Evolutionary conservation across 2,797 vertebrate species (phyloP).

Genomic region (Simalia tracyae): DNA sequence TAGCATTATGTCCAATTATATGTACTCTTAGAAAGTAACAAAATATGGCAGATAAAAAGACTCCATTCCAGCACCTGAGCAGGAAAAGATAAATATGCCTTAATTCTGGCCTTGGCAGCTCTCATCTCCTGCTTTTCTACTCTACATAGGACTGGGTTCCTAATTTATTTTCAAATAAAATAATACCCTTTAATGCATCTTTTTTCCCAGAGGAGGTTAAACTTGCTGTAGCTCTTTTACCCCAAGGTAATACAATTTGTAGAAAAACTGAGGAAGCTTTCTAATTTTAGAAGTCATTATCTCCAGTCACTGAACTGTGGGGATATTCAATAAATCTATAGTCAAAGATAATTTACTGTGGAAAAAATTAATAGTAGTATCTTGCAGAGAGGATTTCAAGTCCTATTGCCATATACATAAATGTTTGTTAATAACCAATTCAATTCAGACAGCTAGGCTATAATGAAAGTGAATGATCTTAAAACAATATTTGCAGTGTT

Average conservation of each 20-base stretch:
- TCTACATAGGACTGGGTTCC: background rate
- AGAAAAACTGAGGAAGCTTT: background rate
- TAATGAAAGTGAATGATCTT: conserved; percentile 9
- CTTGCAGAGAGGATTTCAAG: background rate
- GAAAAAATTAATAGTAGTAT: background rate
- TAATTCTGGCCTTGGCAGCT: background rate
- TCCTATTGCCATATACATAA: background rate
- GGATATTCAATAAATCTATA: background rate
- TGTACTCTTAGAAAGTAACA: background rate
- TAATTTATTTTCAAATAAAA: background rate
- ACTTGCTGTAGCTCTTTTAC: background rate
- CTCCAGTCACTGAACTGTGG: background rate
- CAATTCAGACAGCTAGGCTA: background rate
- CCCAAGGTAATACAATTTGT: background rate
- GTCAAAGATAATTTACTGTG: background rate
- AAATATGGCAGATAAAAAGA: background rate
- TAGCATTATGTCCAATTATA: background rate
- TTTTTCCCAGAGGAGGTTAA: background rate
- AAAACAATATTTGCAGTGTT: conserved; percentile 26
- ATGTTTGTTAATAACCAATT: conserved; percentile 3
- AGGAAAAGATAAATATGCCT: background rate
- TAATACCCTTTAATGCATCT: background rate
- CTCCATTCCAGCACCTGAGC: background rate
- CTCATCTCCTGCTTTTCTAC: background rate
- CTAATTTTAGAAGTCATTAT: background rate